Conservation (phyloP, 2,113 vertebrate species). For the Phocoena phocoena region DNA sequence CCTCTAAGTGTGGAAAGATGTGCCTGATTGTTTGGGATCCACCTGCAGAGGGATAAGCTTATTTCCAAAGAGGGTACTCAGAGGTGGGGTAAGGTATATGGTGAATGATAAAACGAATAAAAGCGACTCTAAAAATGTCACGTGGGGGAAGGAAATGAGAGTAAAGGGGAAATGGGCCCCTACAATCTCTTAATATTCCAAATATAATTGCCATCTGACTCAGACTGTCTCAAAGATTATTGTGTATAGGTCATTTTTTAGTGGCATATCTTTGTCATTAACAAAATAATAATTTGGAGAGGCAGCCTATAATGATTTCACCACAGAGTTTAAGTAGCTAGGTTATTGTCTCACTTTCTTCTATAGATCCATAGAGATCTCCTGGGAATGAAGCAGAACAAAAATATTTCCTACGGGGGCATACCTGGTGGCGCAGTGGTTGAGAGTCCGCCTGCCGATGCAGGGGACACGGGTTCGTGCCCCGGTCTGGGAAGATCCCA, state of each 20-base stretch:
- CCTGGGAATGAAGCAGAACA: not conserved
- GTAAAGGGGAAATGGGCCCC: not conserved
- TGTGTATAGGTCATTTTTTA: not conserved
- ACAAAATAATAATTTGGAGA: slow-evolving; percentile 43
- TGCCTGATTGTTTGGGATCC: not conserved
- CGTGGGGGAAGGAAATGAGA: slow-evolving; percentile 10
- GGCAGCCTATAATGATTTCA: slow-evolving; percentile 28
- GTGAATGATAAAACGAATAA: slow-evolving; percentile 38
- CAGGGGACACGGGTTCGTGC: no score
- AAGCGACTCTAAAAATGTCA: not conserved
- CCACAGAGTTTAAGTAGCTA: slow-evolving; percentile 2
- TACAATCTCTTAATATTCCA: not conserved
- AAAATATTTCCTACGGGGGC: not conserved
- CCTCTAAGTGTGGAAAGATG: not conserved
- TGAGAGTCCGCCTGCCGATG: no score
- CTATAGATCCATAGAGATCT: not conserved
- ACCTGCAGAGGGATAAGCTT: not conserved
- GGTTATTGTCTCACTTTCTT: slow-evolving; percentile 12
- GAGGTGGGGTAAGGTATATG: not conserved
- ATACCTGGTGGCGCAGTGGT: no score
- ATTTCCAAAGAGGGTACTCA: not conserved
- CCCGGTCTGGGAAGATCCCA: no score
- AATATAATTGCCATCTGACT: slow-evolving; percentile 10
- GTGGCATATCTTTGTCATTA: slow-evolving; percentile 35
- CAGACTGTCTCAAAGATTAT: slow-evolving; percentile 25